A percentile compares a stretch with the other conserved stretches of the same genome.
Conservation (phyloP, 2,113 vertebrate species). For the Psittacula cyanocephala region DNA sequence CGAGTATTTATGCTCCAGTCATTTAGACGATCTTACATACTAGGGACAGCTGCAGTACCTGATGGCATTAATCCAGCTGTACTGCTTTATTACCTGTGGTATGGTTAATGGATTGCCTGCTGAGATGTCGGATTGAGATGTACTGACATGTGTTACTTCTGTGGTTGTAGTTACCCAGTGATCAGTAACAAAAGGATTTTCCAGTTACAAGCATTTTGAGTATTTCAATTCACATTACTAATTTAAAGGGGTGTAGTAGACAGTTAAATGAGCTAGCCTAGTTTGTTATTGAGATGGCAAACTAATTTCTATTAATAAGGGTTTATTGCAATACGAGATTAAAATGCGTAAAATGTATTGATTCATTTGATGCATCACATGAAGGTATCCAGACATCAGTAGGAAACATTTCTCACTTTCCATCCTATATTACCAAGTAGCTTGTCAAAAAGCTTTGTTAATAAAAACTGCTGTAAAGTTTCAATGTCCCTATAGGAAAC, state of each 20-base stretch:
- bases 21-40: not conserved
- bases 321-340: not conserved
- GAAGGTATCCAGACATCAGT: not conserved
- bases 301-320: not conserved
- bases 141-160: not conserved
- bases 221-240: constrained; percentile 11
- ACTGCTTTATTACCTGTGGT: not conserved
- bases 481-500: not conserved
- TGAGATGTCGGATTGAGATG: not conserved
- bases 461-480: not conserved
- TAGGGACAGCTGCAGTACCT: not conserved
- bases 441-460: not conserved
- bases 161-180: not conserved
- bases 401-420: not conserved
- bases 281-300: not conserved
- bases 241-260: not conserved
- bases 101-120: not conserved
- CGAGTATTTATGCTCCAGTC: not conserved
- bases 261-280: not conserved
- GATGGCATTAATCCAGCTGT: not conserved
- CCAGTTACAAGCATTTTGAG: not conserved
- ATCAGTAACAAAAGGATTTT: not conserved
- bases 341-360: not conserved
- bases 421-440: not conserved
- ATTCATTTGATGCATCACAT: not conserved